Base-by-base conservation (phyloP, 2,888 invertebrate genomes). In the Falcaria lacertinaria region DNA sequence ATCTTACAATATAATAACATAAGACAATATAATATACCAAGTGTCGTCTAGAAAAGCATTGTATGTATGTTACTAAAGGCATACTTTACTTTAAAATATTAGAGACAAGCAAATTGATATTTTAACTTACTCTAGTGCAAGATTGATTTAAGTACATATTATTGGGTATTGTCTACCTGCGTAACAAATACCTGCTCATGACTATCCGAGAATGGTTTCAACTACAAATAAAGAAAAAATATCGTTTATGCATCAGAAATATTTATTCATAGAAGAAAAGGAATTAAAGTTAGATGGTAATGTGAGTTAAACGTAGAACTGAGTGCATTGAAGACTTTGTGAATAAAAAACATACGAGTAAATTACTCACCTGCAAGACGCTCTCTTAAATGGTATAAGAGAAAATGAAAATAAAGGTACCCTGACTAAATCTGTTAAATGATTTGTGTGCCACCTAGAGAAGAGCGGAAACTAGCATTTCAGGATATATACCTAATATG, bases 141-240 rank as follows among this genome's bases (percentile, higher is more conserved):
- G 14, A n/a, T 22, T 22, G 2, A 2, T 25, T 8, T 16, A n/a
- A 44, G 41, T 39, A 50, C 45, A 6, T 22, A 37, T 2, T 36
- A 13, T 0, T 22, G 14, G 72, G 70, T 68, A 74, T 63, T 54
- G 19, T 72, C 76, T 83, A 87, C 76, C 83, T 77, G 80, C 71
- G 60, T 44, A 71, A 72, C 62, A 54, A 61, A 75, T 89, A 89
- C 89, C 89, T 89, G 89, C 74, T 89, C 82, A 73, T 89, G 85
- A 83, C 89, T 89, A 85, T 89, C 89, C 89, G 89, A 89, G 74
- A 81, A 89, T 75, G 89, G 89, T 83, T 86, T 86, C 81, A 89
- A 86, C 89, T 89, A 89, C 87, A 89, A 84, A 80, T 77, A 82
- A 78, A 78, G 71, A 82, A 84, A 80, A 77, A 73, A 78, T 69